Evolutionary conservation across 2,888 invertebrate genomes (phyloP), one percentile per base, ranked within the genome.

Genomic region (Strigamia transsilvanica): DNA sequence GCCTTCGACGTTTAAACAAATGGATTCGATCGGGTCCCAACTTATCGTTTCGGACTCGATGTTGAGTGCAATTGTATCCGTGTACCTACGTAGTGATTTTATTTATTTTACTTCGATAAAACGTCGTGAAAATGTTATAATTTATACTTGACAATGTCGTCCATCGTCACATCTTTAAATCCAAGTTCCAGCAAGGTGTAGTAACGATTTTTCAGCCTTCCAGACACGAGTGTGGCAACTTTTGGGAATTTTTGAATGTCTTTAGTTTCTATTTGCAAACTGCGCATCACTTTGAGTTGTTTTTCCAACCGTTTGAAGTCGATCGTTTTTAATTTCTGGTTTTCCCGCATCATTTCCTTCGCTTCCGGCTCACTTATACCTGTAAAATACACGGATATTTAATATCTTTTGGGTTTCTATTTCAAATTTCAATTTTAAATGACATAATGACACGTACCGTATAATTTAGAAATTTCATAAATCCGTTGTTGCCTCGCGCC

Each of bases 281-380:
- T n/a, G 3, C 21, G 2, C 13, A 73, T 2, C 2, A 73, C 6
- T 32, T 13, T 3, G 13, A 32, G 18, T 12, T 18, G 13, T 12
- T 73, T 73, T 13, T 73, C 73, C 15, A 73, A 73, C 21, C 73
- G 15, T 27, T n/a, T n/a, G 13, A 73, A 73, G 15, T 73, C 73
- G 10, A 13, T 32, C 5, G 23, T 32, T 27, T 12, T 4, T 21
- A 73, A 73, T 13, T 7, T 73, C 3, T 5, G 21, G 13, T 73
- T 73, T 13, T 13, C 5, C 12, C 21, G 15, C 73, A 73, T 32
- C 32, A 73, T 73, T 73, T 21, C 23, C 5, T 18, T 73, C 13
- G 73, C 73, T 34, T 34, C 34, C 34, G 34, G 34, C 34, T 34
- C 34, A 34, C 4, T 34, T 5, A 34, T 34, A 7, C 34, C 34